These are phyloP conservation scores for Neomorphus geoffroyi DNA, from an alignment of 2,797 vertebrate genomes.

Conservation along the genomic window DNA sequence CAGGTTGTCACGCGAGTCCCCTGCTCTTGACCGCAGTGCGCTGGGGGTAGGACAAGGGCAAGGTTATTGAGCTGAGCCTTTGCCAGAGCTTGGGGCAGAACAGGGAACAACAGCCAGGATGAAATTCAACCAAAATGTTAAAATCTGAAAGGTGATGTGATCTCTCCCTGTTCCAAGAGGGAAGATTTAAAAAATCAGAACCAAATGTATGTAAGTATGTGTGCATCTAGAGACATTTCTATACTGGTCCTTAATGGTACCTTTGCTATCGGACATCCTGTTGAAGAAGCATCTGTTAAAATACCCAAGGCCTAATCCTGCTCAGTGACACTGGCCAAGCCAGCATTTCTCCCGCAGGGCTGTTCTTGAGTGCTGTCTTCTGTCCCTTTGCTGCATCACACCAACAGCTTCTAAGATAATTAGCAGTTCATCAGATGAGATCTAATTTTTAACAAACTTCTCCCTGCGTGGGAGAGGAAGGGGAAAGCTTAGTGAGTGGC, in stretches of 20 bases:
- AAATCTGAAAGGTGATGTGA: not conserved
- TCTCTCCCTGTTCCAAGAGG: not conserved
- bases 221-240: not conserved
- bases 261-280: not conserved
- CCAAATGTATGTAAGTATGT: not conserved
- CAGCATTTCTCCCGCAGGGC: not conserved
- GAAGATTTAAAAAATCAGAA: not conserved
- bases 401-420: constrained; percentile 1
- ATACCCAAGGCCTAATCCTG: not conserved
- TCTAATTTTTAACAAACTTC: constrained; percentile 37
- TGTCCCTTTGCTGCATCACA: not conserved
- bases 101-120: not conserved
- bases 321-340: not conserved
- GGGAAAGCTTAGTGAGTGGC: not conserved
- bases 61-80: not conserved
- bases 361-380: not conserved
- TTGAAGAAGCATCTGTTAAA: not conserved
- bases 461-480: not conserved
- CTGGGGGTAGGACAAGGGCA: not conserved
- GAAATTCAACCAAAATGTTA: not conserved
- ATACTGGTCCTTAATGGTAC: not conserved
- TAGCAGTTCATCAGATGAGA: constrained; percentile 10
- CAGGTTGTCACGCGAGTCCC: not conserved
- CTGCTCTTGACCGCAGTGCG: not conserved
- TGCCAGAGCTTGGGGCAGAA: not conserved